Evolutionary conservation across 2,797 vertebrate genomes (phyloP), one percentile per base, ranked within the genome.

Genomic region (Rhinoraja longicauda): DNA sequence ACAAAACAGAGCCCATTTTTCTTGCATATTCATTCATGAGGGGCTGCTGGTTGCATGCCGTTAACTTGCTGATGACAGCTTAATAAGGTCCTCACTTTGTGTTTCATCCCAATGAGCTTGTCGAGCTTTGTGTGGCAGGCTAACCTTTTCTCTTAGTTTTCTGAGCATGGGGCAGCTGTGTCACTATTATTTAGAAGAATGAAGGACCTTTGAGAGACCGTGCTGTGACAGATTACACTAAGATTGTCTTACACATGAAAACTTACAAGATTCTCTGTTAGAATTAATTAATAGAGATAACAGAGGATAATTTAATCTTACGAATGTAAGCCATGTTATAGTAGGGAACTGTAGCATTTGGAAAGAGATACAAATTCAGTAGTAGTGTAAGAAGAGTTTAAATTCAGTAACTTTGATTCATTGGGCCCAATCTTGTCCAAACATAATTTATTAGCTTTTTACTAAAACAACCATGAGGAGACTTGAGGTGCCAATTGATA

Each of bases 81-180:
- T 95, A 95, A 96, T 95, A 95, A 95, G 95, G 93, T 94, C 93
- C 94, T 95, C 94, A 95, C 95, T 95, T 95, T 94, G 94, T 95
- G 94, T 95, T 96, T 95, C 95, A 94, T 93, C 95, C 95, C 94
- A 94, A 90, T 92, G 93, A 94, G 94, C 94, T 95, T 96, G 94
- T 95, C 82, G 32, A 93, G 94, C 95, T 95, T 96, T 96, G 95
- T 96, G 93, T 93, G 45, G 24, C 93, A 62, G 90, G 79, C 93
- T 95, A 95, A 96, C 95, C 95, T 95, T 94, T 94, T 94, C 93
- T 94, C 70, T 73, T 73, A n/a, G n/a, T 95, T 94, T 1, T 93
- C 75, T 94, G 94, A 94, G 93, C 94, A 94, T 95, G 93, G 93
- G 94, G 92, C 93, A 93, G 93, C 93, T 94, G 94, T 95, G 94